phyloP scores from a whole-genome alignment of 2,113 vertebrate genomes.

The Rhadina sibilatrix region DNA sequence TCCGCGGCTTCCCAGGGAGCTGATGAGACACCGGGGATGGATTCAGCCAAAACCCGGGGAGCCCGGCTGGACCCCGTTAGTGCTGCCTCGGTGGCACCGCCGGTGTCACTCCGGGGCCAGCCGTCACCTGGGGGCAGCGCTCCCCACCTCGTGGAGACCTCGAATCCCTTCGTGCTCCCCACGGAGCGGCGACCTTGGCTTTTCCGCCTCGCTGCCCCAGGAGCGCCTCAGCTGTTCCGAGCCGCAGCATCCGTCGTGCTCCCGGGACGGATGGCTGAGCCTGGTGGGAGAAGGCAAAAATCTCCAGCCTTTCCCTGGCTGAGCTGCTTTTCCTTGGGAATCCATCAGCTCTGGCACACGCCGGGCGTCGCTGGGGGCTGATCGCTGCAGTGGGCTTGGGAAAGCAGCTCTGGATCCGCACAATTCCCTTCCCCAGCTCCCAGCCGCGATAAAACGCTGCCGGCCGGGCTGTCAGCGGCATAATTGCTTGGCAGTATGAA shows the following conservation, averaged over 20 bases:
- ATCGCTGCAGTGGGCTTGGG: not conserved
- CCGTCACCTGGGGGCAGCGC: not conserved
- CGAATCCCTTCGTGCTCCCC: accelerated
- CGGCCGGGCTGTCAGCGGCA: not conserved
- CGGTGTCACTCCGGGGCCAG: not conserved
- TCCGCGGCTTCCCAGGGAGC: too few relatives aligned
- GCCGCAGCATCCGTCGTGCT: not conserved
- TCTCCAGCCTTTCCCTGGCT: not conserved
- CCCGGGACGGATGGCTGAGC: not conserved
- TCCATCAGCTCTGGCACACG: not conserved
- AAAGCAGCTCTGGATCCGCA: not conserved
- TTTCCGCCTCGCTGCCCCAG: not conserved
- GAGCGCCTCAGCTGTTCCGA: not conserved
- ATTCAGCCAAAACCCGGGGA: accelerated
- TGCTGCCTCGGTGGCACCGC: accelerated
- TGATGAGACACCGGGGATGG: not conserved
- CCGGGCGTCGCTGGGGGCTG: not conserved
- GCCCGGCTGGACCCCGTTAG: accelerated
- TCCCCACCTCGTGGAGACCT: not conserved
- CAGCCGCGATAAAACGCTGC: not conserved
- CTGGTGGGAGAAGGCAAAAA: not conserved
- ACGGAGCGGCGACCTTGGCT: not conserved
- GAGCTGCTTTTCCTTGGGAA: not conserved
- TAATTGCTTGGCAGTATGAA: conserved; percentile 21
- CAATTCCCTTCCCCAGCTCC: conserved; percentile 11